phyloP scores from a whole-genome alignment of 2,113 vertebrate genomes.

The Hassar affinis region DNA sequence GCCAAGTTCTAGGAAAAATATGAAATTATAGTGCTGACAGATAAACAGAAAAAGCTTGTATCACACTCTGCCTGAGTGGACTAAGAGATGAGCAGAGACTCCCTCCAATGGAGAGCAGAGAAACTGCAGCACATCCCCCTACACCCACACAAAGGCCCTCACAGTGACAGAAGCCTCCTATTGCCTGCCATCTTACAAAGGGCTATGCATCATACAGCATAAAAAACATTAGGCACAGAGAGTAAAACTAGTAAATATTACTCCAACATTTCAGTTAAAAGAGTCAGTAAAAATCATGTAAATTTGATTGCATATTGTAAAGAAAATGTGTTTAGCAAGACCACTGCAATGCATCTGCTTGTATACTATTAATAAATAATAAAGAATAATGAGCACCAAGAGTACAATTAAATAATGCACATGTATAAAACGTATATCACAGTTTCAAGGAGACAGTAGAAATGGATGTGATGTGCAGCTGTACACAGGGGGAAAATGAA shows the following conservation, averaged over 20 bases:
- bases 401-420: neutral
- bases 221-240: conserved; percentile 5
- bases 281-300: neutral
- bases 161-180: conserved; percentile 17
- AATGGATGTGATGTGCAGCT: neutral
- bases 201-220: neutral
- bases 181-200: conserved; percentile 27
- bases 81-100: conserved; percentile 67
- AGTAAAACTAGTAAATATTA: neutral
- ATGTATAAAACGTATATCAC: neutral
- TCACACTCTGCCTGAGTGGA: conserved; percentile 16
- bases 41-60: conserved; percentile 10
- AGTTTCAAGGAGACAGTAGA: neutral
- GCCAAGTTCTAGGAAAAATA: neutral
- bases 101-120: conserved; percentile 68
- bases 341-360: neutral
- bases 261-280: neutral
- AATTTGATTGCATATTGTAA: neutral
- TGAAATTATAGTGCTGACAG: conserved; percentile 1
- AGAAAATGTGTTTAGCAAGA: neutral
- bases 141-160: conserved; percentile 32
- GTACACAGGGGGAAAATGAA: neutral
- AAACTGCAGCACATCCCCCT: conserved; percentile 57
- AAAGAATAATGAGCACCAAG: neutral
- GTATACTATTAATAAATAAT: neutral